Evolutionary conservation across 1,140 invertebrate species (phyloP).

Genomic region (Cherax destructor): DNA sequence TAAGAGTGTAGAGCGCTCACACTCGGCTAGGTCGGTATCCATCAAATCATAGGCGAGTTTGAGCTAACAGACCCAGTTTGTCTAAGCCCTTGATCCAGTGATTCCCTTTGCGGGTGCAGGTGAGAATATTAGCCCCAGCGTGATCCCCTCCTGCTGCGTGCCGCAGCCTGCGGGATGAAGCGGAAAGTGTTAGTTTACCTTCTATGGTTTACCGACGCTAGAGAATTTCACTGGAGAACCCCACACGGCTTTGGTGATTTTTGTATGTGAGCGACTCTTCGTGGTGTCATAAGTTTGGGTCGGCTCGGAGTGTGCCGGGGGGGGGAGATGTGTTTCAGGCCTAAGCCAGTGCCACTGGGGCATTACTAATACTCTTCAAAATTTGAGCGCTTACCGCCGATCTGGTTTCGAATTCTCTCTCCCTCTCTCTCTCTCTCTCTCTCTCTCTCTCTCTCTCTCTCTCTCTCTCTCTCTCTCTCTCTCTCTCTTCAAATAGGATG

Average conservation of each 20-base stretch:
- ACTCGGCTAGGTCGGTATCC: background rate
- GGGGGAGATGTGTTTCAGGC: background rate
- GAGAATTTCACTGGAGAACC: too few species aligned
- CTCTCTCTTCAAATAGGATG: background rate
- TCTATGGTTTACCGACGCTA: background rate
- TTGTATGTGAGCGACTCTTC: too few species aligned
- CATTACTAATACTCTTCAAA: too few species aligned
- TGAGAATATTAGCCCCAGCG: background rate
- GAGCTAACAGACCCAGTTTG: background rate
- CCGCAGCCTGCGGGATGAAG: background rate
- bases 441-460: background rate
- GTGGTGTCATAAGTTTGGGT: too few species aligned
- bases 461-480: background rate
- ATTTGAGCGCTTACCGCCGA: too few species aligned
- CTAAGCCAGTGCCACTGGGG: too few species aligned
- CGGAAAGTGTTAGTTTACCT: background rate
- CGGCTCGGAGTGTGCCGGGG: background rate
- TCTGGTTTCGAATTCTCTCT: background rate
- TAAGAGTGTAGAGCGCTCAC: too few species aligned
- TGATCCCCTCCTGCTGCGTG: background rate
- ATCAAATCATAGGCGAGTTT: background rate
- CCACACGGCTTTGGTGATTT: too few species aligned
- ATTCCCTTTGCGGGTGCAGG: background rate
- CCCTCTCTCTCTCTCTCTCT: background rate
- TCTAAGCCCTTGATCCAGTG: slow-evolving; percentile 1